Percentiles rank a stretch among this genome's conserved stretches.
These are phyloP conservation scores for Acleris holmiana DNA, from an alignment of 2,888 invertebrate genomes.

Conservation along the genomic window DNA sequence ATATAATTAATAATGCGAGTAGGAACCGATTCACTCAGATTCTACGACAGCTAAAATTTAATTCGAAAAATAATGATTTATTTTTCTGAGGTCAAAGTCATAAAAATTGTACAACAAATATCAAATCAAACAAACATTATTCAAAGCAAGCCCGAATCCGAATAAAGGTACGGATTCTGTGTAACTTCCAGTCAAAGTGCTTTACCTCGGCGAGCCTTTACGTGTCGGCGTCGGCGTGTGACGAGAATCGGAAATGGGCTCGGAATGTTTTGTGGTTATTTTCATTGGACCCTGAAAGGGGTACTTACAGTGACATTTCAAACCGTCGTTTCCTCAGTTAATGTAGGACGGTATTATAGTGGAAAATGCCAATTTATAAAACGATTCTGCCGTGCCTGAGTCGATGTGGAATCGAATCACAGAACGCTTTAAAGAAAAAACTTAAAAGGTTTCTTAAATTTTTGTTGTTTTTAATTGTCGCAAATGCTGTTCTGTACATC, in stretches of 20 bases:
- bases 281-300: constrained; percentile 76
- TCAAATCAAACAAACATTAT: constrained; percentile 25
- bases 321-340: constrained; percentile 66
- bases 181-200: constrained; percentile 39
- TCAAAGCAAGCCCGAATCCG: constrained; percentile 18
- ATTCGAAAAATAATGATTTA: too few relatives aligned
- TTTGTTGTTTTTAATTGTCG: background rate
- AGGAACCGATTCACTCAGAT: too few relatives aligned
- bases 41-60: too few relatives aligned
- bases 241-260: constrained; percentile 76
- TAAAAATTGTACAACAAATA: constrained; percentile 3
- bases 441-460: too few relatives aligned
- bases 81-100: background rate
- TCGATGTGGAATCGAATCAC: constrained; percentile 11
- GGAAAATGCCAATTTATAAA: constrained; percentile 34
- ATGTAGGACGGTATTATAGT: constrained; percentile 32
- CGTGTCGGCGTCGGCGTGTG: constrained; percentile 73
- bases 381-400: constrained; percentile 6
- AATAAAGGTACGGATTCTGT: constrained; percentile 34
- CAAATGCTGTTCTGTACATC: background rate
- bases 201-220: constrained; percentile 58
- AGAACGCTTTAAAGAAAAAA: background rate
- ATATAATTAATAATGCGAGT: too few relatives aligned
- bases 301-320: constrained; percentile 69
- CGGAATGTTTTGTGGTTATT: constrained; percentile 78